Percentiles rank a stretch among this genome's conserved stretches.
Evolutionary conservation across 2,888 invertebrate genomes (phyloP).

Genomic region (Thera britannica): DNA sequence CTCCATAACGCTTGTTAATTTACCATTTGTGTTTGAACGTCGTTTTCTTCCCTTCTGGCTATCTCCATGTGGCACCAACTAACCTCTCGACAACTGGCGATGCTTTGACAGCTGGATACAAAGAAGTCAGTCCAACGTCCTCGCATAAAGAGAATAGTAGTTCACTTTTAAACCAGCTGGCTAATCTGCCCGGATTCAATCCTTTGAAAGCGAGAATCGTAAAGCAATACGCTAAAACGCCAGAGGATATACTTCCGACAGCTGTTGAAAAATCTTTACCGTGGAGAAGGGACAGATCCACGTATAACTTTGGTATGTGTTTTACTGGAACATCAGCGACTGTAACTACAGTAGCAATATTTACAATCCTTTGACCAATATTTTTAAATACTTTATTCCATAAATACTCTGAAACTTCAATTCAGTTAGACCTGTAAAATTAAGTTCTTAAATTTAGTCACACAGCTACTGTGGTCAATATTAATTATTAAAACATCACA

Average conservation of each 20-base stretch:
- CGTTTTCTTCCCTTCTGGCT: conserved; percentile 84
- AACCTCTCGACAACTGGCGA: conserved; percentile 73
- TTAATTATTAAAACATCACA: no score
- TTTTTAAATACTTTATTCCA: conserved; percentile 29
- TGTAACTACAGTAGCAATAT: conserved; percentile 50
- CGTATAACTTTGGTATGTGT: conserved; percentile 89
- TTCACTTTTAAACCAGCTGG: conserved; percentile 88
- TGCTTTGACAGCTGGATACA: conserved; percentile 77
- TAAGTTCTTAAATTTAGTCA: no score
- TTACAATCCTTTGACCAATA: conserved; percentile 63
- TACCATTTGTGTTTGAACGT: conserved; percentile 78
- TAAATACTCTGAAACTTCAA: background rate
- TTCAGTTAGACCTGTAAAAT: background rate
- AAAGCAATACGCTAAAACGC: conserved; percentile 87
- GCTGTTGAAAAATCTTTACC: conserved; percentile 93
- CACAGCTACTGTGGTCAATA: no score
- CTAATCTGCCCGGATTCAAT: conserved; percentile 88
- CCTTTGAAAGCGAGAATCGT: conserved; percentile 88
- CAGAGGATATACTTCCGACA: conserved; percentile 88
- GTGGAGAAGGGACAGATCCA: conserved; percentile 92
- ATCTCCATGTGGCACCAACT: conserved; percentile 80
- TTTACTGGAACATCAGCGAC: conserved; percentile 58
- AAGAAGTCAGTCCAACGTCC: conserved; percentile 83
- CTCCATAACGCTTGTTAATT: conserved; percentile 71
- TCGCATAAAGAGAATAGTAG: conserved; percentile 87